Evolutionary conservation across 2,797 vertebrate species (phyloP), one percentile per base, ranked within the genome.

Genomic region (Oreonectes daqikongensis): DNA sequence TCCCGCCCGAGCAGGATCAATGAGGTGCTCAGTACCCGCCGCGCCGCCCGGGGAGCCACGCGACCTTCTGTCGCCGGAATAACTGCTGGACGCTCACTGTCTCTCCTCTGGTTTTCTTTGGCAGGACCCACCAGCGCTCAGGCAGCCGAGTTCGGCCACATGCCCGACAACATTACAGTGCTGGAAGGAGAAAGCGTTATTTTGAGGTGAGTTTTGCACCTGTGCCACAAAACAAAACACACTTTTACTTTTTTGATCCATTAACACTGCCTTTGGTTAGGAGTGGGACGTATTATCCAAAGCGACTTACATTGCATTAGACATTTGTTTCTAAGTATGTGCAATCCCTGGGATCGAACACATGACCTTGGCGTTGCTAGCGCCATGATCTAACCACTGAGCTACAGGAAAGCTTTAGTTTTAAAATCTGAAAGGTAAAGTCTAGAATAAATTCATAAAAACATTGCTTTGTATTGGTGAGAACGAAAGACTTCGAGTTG

Each of bases 81-180:
- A 82, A 85, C 86, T 44, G 72, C 60, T 65, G 69, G 74, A 48
- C 66, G 38, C 84, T 89, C 78, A 88, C 69, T 35, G 78, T 65
- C 77, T 72, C 74, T 53, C 69, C 69, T 84, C 75, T 84, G 35
- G 3, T 89, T 86, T 88, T 77, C 81, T 84, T 88, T 86, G 84
- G 85, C 90, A 96, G 95, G 92, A 40, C 89, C 93, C 85, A 86
- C 92, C 85, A 88, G 92, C 20, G 92, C 91, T 66, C 88, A 86
- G 59, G 93, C 92, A 77, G 90, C 91, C 35, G 95, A 97, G 84
- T 93, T 94, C 85, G 91, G 87, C 87, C 93, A 94, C 83, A 92
- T 93, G 30, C 94, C 94, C 0, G 95, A 96, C 89, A 97, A 97
- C 90, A 96, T 97, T 86, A 97, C 96, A 0, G 95, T 96, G 73